phyloP scores from a whole-genome alignment of 1,140 invertebrate species.

The Procambarus virginalis region DNA sequence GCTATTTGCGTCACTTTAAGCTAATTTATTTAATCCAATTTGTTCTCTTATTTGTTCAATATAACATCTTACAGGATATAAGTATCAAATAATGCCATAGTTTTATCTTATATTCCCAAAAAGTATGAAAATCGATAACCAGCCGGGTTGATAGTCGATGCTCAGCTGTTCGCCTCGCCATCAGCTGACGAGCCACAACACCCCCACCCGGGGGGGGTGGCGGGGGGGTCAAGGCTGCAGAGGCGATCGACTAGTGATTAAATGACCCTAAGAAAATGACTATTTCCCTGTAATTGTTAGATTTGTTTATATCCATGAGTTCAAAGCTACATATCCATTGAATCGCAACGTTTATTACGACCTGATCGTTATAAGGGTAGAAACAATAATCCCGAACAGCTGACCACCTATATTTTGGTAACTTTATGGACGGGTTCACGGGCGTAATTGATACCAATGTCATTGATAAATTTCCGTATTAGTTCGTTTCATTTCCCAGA shows the following conservation, averaged over 20 bases:
- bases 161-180: slow-evolving; percentile 60
- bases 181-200: slow-evolving; percentile 67
- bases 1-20: slow-evolving; percentile 15
- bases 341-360: not conserved
- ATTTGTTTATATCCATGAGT: not conserved
- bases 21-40: not conserved
- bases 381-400: not conserved
- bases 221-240: slow-evolving; percentile 40
- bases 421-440: slow-evolving; percentile 57
- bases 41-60: not conserved
- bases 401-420: slow-evolving; percentile 25
- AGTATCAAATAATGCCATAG: not conserved
- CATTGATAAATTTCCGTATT: slow-evolving; percentile 30
- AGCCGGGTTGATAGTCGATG: slow-evolving; percentile 57
- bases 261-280: not conserved
- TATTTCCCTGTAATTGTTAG: not conserved
- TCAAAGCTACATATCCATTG: not conserved
- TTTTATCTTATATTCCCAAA: slow-evolving; percentile 1
- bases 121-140: slow-evolving; percentile 60
- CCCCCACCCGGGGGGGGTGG: slow-evolving; percentile 41
- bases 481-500: not conserved
- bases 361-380: not conserved
- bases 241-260: slow-evolving; percentile 33
- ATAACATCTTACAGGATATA: not conserved
- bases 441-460: slow-evolving; percentile 51